Conservation (phyloP, 2,888 invertebrate genomes). For the Sphaerophoria taeniata region DNA sequence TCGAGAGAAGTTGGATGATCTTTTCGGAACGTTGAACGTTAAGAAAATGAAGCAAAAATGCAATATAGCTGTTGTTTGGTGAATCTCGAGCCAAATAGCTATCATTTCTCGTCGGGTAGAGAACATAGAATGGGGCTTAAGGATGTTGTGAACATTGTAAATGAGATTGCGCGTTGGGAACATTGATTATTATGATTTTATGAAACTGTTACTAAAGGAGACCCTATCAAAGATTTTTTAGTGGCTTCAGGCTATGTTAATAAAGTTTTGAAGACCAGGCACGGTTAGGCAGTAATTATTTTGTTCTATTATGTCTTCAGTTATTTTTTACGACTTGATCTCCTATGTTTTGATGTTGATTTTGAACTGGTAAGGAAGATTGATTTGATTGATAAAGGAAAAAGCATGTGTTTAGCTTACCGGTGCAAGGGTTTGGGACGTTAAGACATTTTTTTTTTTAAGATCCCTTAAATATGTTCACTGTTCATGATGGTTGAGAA, state of each 20-base stretch:
- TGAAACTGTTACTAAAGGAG: neutral
- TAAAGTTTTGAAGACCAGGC: neutral
- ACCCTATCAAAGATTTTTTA: neutral
- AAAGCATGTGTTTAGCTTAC: too few species aligned
- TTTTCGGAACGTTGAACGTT: conserved; percentile 16
- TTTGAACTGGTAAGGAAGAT: too few species aligned
- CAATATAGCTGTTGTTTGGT: conserved; percentile 33
- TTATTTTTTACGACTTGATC: too few species aligned
- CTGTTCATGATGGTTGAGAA: too few species aligned
- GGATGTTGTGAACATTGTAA: conserved; percentile 15
- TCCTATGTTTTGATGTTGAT: too few species aligned
- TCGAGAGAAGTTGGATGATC: conserved; percentile 39
- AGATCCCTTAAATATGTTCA: too few species aligned
- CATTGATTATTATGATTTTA: conserved; percentile 37
- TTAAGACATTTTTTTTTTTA: too few species aligned
- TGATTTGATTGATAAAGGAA: too few species aligned
- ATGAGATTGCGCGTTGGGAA: conserved; percentile 34
- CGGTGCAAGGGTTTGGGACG: too few species aligned
- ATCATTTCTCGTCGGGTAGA: conserved; percentile 25
- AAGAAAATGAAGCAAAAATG: conserved; percentile 34
- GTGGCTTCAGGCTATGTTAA: neutral
- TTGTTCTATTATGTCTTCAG: neutral
- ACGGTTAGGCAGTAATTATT: neutral
- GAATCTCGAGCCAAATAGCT: conserved; percentile 30
- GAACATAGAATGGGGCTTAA: neutral